These are phyloP conservation scores for Ceraclea dissimilis DNA, from an alignment of 2,888 invertebrate species.

Conservation along the genomic window DNA sequence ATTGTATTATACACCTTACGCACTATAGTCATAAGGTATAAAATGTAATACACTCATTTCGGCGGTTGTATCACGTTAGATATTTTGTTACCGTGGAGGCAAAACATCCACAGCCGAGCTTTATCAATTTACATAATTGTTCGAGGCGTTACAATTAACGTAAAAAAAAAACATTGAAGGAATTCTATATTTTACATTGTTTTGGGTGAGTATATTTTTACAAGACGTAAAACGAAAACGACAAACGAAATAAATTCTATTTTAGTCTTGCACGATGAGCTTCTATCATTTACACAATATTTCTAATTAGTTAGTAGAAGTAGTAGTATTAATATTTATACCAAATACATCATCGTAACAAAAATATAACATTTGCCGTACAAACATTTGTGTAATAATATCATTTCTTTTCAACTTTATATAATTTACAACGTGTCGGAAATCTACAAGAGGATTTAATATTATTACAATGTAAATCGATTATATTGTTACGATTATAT, in stretches of 20 bases:
- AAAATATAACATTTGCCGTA: slow-evolving; percentile 14
- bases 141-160: too few relatives aligned
- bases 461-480: too few relatives aligned
- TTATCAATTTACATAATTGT: too few relatives aligned
- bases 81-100: too few relatives aligned
- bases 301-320: neutral
- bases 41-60: too few relatives aligned
- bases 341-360: slow-evolving; percentile 10
- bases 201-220: neutral
- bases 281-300: neutral
- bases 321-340: slow-evolving; percentile 3
- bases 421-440: neutral
- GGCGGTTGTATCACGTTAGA: too few relatives aligned
- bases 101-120: too few relatives aligned
- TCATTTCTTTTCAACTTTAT: neutral
- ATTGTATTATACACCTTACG: too few relatives aligned
- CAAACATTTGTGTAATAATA: slow-evolving; percentile 3
- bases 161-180: too few relatives aligned
- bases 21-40: too few relatives aligned
- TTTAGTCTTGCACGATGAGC: neutral
- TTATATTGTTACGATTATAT: too few relatives aligned
- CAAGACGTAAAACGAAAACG: neutral
- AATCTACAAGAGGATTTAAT: neutral
- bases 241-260: neutral
- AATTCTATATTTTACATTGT: neutral